Percentiles rank a stretch among this genome's conserved stretches.
phyloP scores from a whole-genome alignment of 2,113 vertebrate species.

The Rhinoderma darwinii region DNA sequence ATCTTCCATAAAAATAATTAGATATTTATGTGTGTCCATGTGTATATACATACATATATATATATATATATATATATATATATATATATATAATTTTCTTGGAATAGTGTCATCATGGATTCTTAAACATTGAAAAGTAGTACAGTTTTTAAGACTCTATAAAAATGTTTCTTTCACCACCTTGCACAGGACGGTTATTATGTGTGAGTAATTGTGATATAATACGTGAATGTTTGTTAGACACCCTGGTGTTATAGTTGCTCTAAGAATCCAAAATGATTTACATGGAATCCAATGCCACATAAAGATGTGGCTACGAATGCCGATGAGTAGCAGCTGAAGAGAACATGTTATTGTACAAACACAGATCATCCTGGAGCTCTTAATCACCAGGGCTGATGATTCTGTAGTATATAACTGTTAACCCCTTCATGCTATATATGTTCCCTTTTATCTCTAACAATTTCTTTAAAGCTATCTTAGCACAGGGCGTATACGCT shows the following conservation, averaged over 20 bases:
- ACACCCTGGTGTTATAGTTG: constrained; percentile 42
- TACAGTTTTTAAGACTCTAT: constrained; percentile 24
- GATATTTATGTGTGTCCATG: too few species aligned
- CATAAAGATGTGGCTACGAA: constrained; percentile 32
- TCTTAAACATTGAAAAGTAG: neutral
- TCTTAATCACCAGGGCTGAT: constrained; percentile 29
- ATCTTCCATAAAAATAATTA: too few species aligned
- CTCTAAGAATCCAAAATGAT: constrained; percentile 38
- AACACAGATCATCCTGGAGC: constrained; percentile 4
- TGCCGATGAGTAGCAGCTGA: constrained; percentile 43
- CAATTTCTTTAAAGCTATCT: neutral
- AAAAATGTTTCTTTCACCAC: constrained; percentile 24
- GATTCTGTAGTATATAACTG: neutral
- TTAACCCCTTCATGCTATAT: neutral
- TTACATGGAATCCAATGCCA: constrained; percentile 31
- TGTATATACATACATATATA: too few species aligned
- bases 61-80: neutral
- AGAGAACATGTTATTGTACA: constrained; percentile 17
- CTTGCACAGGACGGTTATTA: constrained; percentile 36
- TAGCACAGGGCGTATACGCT: too few species aligned
- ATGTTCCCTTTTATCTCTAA: neutral
- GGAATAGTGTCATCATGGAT: neutral
- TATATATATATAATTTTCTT: neutral
- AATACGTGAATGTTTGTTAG: constrained; percentile 12
- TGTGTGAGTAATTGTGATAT: constrained; percentile 49